Evolutionary conservation across 1,140 invertebrate species (phyloP), one percentile per base, ranked within the genome.

Genomic region (Papilio polyxenes): DNA sequence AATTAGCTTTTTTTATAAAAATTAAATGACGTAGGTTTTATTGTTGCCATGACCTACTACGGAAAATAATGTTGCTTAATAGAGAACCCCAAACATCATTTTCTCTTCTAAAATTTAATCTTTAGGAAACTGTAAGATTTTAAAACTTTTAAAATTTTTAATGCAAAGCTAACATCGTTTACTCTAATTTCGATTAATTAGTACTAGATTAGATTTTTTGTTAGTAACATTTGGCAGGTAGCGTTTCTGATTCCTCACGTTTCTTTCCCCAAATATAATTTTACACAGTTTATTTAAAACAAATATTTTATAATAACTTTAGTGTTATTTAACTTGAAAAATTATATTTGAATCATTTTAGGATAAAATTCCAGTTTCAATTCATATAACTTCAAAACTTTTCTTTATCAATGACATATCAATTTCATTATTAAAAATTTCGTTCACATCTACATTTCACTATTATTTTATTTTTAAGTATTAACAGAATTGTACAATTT

Each of bases 1-100:
- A 80, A 83, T 82, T 79, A 17, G 11, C 13, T 77, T 81, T 80
- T 80, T 80, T 69, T 62, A n/a, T 40, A 11, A 9, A n/a, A 59
- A 53, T 40, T 2, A 62, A 17, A 10, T 79, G 76, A 79, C 76
- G 37, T 79, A 37, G 17, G n/a, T 78, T 23, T 15, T 53, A 7
- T 44, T 40, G n/a, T 79, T 79, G 53, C 76, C 56, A 79, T 62
- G 74, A 10, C 20, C 13, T 15, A 6, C 0, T 48, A 20, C 17
- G 11, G 10, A 72, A 65, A 65, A 37, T 17, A 4, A 37, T 15
- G 31, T 37, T 37, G 31, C 23, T 37, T 10, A 72, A 15, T 37
- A 72, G 40, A 72, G 31, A 40, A 7, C 1, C 9, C 59, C 8
- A n/a, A 31, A 37, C 11, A 65, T 31, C 13, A 31, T 65, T 31